Conservation (phyloP, 2,113 vertebrate species). For the cat (Felis catus) region DNA sequence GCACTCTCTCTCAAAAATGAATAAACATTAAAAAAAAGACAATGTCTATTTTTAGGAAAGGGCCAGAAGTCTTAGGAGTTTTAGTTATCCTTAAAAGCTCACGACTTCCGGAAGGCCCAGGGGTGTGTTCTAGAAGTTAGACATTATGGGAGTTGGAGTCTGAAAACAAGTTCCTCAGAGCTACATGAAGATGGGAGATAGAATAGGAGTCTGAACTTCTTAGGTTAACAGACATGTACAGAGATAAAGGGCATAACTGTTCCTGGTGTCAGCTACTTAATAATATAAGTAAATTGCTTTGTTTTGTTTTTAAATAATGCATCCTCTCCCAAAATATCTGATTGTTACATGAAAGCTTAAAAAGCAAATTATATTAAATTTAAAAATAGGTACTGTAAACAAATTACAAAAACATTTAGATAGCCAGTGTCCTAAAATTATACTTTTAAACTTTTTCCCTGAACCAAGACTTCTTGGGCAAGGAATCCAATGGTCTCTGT, state of each 20-base stretch:
- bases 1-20: no score
- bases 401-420: background rate
- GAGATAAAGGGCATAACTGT: background rate
- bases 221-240: background rate
- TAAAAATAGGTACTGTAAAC: background rate
- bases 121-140: background rate
- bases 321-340: background rate
- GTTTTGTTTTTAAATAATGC: background rate
- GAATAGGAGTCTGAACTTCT: accelerated
- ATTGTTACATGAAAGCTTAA: background rate
- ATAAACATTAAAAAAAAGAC: background rate
- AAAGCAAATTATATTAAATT: background rate
- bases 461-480: background rate
- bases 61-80: background rate
- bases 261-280: background rate
- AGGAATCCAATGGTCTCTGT: background rate
- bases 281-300: background rate
- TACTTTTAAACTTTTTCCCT: background rate
- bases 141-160: accelerated
- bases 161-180: background rate
- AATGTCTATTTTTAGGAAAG: background rate
- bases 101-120: background rate
- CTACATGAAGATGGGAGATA: background rate
- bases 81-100: background rate
- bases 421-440: background rate